A percentile compares a stretch with the other conserved stretches of the same genome.
Evolutionary conservation across 2,888 invertebrate species (phyloP).

Genomic region (Lasius fuliginosus): DNA sequence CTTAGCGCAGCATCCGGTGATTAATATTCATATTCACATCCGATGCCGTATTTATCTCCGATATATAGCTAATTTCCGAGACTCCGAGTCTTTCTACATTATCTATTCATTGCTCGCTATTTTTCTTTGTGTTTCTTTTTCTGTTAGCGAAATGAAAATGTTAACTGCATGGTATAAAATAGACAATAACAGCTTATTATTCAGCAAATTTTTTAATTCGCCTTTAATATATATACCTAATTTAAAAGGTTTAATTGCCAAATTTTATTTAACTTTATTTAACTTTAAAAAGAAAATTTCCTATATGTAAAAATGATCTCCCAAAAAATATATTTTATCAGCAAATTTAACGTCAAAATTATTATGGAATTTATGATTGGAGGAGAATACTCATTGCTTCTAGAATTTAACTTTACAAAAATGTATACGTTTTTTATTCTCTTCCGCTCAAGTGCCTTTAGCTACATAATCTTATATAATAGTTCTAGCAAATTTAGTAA

Average conservation of each 20-base stretch:
- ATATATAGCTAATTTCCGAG: background rate
- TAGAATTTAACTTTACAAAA: background rate
- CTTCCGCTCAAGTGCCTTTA: background rate
- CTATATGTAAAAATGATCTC: background rate
- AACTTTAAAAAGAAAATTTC: background rate
- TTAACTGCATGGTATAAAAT: background rate
- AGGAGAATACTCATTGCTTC: background rate
- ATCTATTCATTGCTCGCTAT: background rate
- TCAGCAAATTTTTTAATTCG: background rate
- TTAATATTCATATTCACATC: constrained; percentile 22
- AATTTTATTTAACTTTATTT: constrained; percentile 12
- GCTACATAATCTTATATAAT: background rate
- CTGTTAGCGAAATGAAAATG: background rate
- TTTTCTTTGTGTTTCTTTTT: constrained; percentile 7
- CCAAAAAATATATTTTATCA: background rate
- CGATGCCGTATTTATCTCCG: background rate
- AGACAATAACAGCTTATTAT: background rate
- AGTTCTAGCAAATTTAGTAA: background rate
- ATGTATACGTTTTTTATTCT: background rate
- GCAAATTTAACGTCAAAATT: background rate
- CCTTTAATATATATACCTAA: background rate
- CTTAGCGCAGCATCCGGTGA: background rate
- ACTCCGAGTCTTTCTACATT: background rate
- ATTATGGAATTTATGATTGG: background rate
- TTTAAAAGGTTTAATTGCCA: background rate